phyloP scores from a whole-genome alignment of 2,113 vertebrate genomes.

The Spheniscus mendiculus region DNA sequence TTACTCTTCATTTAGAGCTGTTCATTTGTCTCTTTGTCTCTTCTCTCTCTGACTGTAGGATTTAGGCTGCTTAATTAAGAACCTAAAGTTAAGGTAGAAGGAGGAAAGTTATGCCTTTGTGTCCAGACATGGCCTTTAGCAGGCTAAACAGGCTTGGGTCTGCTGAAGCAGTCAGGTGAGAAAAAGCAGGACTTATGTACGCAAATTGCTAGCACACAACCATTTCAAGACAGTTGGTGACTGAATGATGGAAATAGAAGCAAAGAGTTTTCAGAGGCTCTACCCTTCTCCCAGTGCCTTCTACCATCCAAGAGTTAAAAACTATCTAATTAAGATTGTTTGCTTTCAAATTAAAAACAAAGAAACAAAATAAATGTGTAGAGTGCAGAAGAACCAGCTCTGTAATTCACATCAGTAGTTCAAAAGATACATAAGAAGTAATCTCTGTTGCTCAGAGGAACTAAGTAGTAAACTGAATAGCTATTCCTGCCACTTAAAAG shows the following conservation, averaged over 20 bases:
- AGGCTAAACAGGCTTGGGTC: neutral
- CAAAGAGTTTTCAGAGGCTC: neutral
- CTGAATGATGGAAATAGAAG: neutral
- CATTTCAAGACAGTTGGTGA: neutral
- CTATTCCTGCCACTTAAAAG: neutral
- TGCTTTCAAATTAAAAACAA: neutral
- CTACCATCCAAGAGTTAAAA: neutral
- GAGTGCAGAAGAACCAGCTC: neutral
- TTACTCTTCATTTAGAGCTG: neutral
- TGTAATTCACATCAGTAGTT: neutral
- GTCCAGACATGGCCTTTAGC: neutral
- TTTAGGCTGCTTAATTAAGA: neutral
- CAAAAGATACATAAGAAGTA: neutral
- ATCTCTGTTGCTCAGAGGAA: neutral
- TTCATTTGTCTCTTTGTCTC: neutral
- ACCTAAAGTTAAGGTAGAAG: neutral
- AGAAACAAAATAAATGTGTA: neutral
- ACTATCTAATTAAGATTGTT: neutral
- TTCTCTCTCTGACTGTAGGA: neutral
- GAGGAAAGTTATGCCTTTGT: neutral
- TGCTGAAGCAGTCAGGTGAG: neutral
- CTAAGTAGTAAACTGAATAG: neutral
- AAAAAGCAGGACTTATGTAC: neutral
- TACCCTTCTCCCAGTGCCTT: neutral
- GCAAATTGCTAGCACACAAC: neutral